A percentile compares a stretch with the other conserved stretches of the same genome.
Conservation (phyloP, 1,140 invertebrate species). For the Bombus confusus region DNA sequence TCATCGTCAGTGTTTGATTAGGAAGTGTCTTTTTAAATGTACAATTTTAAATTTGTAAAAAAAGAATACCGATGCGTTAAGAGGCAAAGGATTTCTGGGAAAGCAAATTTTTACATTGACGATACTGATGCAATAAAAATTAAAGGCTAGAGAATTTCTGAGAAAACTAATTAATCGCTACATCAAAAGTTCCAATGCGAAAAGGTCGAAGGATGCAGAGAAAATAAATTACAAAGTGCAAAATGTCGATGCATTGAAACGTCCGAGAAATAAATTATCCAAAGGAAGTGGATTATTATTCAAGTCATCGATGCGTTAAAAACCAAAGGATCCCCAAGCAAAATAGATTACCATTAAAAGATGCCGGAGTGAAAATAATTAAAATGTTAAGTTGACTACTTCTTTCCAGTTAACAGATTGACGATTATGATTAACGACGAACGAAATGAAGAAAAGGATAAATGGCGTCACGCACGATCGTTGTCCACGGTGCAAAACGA, state of each 20-base stretch:
- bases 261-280: too few species aligned
- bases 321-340: neutral
- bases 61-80: too few species aligned
- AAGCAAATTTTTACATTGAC: neutral
- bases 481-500: conserved; percentile 12
- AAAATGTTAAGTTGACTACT: neutral
- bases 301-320: neutral
- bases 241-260: too few species aligned
- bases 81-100: too few species aligned
- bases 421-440: neutral
- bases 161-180: neutral
- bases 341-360: neutral
- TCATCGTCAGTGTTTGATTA: too few species aligned
- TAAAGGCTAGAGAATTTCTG: neutral
- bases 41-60: too few species aligned
- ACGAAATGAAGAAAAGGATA: neutral
- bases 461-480: neutral
- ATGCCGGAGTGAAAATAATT: neutral
- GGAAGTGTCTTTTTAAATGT: too few species aligned
- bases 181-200: neutral
- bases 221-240: neutral
- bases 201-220: too few species aligned
- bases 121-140: neutral
- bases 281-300: neutral
- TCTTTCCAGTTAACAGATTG: neutral